Conservation (phyloP, 2,888 invertebrate species). For the Hyalella azteca region DNA sequence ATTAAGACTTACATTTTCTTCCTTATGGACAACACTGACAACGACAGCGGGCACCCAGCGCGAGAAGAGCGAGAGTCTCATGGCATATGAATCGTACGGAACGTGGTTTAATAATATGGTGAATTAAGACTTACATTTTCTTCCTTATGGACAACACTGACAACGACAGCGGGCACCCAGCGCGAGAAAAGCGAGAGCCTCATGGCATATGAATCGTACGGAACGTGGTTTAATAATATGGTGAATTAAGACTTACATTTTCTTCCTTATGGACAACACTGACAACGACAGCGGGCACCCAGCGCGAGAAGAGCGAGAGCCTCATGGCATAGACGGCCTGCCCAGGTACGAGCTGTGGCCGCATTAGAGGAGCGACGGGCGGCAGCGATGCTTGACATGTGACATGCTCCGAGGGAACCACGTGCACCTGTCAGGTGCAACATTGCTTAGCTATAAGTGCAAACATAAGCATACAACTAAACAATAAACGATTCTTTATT, state of each 20-base stretch:
- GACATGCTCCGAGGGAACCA: conserved; percentile 57
- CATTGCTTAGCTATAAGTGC: too few species aligned
- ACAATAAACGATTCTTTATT: too few species aligned
- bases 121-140: conserved; percentile 60
- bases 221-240: too few species aligned
- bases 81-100: too few species aligned
- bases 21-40: conserved; percentile 60
- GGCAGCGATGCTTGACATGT: conserved; percentile 66
- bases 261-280: conserved; percentile 60
- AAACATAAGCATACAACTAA: too few species aligned
- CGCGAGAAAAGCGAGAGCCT: conserved; percentile 70
- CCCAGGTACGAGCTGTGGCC: conserved; percentile 66
- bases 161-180: conserved; percentile 70
- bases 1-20: conserved; percentile 60
- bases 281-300: conserved; percentile 70
- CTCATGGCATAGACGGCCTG: conserved; percentile 71
- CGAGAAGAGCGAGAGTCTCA: conserved; percentile 70
- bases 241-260: conserved; percentile 59
- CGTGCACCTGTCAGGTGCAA: conserved; percentile 51
- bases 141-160: conserved; percentile 60
- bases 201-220: too few species aligned
- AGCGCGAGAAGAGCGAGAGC: conserved; percentile 70
- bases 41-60: conserved; percentile 72
- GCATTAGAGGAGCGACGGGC: conserved; percentile 67
- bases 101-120: too few species aligned